These are phyloP conservation scores for Ceratina australensis DNA, from an alignment of 1,140 invertebrate genomes.

Conservation along the genomic window DNA sequence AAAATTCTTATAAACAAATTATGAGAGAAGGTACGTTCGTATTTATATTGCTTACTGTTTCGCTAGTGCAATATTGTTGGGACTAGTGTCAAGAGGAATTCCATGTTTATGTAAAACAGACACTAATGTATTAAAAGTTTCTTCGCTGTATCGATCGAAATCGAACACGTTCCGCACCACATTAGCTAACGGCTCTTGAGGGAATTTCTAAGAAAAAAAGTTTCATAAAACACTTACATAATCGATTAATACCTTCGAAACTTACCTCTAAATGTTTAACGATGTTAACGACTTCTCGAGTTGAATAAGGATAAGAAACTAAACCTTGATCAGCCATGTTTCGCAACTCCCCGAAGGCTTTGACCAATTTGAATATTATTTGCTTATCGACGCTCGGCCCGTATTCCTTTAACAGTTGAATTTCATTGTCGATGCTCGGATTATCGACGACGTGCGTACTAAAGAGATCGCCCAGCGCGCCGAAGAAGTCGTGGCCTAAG, in stretches of 20 bases:
- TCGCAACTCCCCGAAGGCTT: constrained; percentile 92
- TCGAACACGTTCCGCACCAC: constrained; percentile 97
- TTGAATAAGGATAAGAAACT: constrained; percentile 97
- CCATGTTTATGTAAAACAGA: constrained; percentile 92
- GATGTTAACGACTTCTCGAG: constrained; percentile 95
- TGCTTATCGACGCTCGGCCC: constrained; percentile 90
- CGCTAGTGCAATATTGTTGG: constrained; percentile 77
- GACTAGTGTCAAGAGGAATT: constrained; percentile 86
- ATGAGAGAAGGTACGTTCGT: not conserved
- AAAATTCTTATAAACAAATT: not conserved
- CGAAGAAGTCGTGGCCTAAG: constrained; percentile 98
- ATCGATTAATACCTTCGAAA: not conserved
- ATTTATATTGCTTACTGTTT: constrained; percentile 74
- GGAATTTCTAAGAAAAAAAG: constrained; percentile 88
- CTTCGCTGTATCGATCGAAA: constrained; percentile 95
- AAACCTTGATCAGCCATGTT: constrained; percentile 93
- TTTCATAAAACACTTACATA: not conserved
- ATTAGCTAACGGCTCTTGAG: constrained; percentile 89
- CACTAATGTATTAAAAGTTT: constrained; percentile 88
- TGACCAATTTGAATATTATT: constrained; percentile 88
- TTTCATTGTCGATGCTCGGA: constrained; percentile 92
- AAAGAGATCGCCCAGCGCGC: constrained; percentile 93
- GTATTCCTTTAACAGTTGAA: constrained; percentile 92
- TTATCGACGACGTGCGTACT: constrained; percentile 97
- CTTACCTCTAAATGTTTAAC: constrained; percentile 89